Conservation (phyloP, 2,888 invertebrate species). For the Nomada ferruginata region DNA sequence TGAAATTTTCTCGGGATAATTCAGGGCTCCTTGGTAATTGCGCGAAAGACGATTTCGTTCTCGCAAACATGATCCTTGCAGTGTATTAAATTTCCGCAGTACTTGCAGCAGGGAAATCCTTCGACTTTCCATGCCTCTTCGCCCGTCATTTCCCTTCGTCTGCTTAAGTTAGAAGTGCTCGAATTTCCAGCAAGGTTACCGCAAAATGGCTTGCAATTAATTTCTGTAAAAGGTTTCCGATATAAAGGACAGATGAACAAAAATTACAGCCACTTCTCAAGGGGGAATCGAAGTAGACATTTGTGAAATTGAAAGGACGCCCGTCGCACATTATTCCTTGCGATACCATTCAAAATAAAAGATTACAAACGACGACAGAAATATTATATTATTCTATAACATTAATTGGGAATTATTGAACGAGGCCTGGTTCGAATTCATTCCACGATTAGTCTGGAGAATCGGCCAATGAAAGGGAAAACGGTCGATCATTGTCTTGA, state of each 20-base stretch:
- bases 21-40: conserved; percentile 44
- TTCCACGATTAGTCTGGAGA: not conserved
- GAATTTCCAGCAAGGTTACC: conserved; percentile 1
- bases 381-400: too few relatives aligned
- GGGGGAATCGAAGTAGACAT: too few relatives aligned
- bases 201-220: conserved; percentile 43
- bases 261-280: too few relatives aligned
- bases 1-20: conserved; percentile 42
- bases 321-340: too few relatives aligned
- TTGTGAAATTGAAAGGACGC: too few relatives aligned
- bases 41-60: conserved; percentile 31
- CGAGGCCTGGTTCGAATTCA: too few relatives aligned
- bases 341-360: too few relatives aligned
- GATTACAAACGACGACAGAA: too few relatives aligned
- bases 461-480: not conserved
- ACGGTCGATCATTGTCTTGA: not conserved
- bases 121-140: not conserved
- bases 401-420: too few relatives aligned
- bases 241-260: conserved; percentile 1
- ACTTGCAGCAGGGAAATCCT: not conserved
- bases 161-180: not conserved
- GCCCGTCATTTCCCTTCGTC: not conserved
- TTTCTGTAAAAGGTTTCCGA: conserved; percentile 20
- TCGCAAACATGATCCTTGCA: not conserved
- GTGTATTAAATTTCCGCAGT: conserved; percentile 52